Base-by-base conservation (phyloP, 2,797 vertebrate genomes). In the Macropus fuliginosus region DNA sequence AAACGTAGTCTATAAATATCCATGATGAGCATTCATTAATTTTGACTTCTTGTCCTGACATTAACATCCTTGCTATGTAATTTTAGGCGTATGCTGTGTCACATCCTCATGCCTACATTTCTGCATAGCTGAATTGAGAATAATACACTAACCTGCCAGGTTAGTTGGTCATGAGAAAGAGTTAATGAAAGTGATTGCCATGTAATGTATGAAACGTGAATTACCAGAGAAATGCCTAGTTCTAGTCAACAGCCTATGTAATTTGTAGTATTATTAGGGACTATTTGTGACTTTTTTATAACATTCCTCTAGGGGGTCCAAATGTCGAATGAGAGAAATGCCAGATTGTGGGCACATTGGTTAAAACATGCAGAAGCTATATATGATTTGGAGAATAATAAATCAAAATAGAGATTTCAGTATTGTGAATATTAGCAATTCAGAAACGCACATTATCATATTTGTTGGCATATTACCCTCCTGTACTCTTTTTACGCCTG, bases 231-330 rank as follows among this genome's bases (percentile, higher is more conserved):
- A 90, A 55, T 3, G 93, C 96, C n/a, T 50, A 50, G 56, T 55
- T 92, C 34, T 1, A 89, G 92, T 94, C 96, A 96, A 91, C 62
- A 92, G 96, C 95, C 81, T 27, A 94, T 95, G 74, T 95, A 92
- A 97, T 97, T 62, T 95, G 92, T 91, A 66, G 92, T 28, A 93
- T 97, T 97, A 98, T 98, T 96, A 98, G 96, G 95, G 96, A 97
- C 94, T 96, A 97, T 97, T 97, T 97, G 96, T 98, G 97, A 98
- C 96, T 96, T 97, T 96, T 28, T 96, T 94, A 97, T 50, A 87
- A 87, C 74, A 87, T 87, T 87, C 97, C 94, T 97, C 94, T 52
- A 96, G 95, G 90, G 93, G 96, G 97, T 97, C 95, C 97, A 96
- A 97, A 94, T 96, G 97, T 98, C 96, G 97, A 50, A 93, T 94